These are phyloP conservation scores for Epirrita christyi DNA, from an alignment of 2,888 invertebrate species.

Conservation along the genomic window DNA sequence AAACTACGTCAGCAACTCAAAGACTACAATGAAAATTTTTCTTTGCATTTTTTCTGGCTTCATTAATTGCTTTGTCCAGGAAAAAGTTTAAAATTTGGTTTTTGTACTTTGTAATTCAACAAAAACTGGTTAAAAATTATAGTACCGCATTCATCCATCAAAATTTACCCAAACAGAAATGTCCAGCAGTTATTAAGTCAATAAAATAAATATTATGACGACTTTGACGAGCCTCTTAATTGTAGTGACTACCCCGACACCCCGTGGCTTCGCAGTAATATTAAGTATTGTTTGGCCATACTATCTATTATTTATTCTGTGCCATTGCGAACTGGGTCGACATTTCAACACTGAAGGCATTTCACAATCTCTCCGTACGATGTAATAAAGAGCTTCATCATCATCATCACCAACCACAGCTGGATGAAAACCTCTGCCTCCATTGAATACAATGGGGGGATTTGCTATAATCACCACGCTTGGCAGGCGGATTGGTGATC, in stretches of 20 bases:
- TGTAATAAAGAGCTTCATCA: background rate
- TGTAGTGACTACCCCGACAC: slow-evolving; percentile 51
- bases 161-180: slow-evolving; percentile 33
- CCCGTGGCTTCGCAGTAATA: background rate
- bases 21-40: too few relatives aligned
- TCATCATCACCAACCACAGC: too few relatives aligned
- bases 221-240: slow-evolving; percentile 68
- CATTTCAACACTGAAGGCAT: slow-evolving; percentile 53
- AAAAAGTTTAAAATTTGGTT: too few relatives aligned
- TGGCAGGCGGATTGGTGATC: too few relatives aligned
- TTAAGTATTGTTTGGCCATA: background rate
- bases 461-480: too few relatives aligned
- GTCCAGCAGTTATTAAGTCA: background rate
- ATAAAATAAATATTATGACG: slow-evolving; percentile 52
- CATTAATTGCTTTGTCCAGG: background rate
- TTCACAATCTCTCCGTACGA: background rate
- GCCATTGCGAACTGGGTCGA: slow-evolving; percentile 66
- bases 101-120: too few relatives aligned
- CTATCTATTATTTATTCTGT: background rate
- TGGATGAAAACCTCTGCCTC: too few relatives aligned
- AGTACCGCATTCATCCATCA: slow-evolving; percentile 10
- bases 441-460: too few relatives aligned
- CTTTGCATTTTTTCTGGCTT: background rate
- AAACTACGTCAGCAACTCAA: background rate
- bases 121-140: too few relatives aligned